A percentile compares a stretch with the other conserved stretches of the same genome.
Evolutionary conservation across 2,888 invertebrate species (phyloP).

Genomic region (Archaeoteleia sp.): DNA sequence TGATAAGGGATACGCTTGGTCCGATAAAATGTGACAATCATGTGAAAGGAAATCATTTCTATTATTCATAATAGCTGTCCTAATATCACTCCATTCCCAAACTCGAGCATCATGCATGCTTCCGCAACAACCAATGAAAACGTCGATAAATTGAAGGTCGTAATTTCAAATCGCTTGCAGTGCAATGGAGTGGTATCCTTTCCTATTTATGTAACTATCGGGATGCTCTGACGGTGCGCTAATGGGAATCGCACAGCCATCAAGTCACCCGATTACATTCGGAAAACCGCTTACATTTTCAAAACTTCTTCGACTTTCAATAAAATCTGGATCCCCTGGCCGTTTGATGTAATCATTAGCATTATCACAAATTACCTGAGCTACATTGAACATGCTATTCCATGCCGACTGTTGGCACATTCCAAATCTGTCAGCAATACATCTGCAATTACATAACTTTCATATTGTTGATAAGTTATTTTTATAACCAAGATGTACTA

Average conservation of each 20-base stretch:
- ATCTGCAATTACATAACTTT: too few species aligned
- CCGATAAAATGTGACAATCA: constrained; percentile 10
- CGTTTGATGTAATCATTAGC: not conserved
- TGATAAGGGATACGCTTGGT: constrained; percentile 21
- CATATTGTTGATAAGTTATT: too few species aligned
- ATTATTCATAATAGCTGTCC: constrained; percentile 1
- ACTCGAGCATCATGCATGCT: constrained; percentile 29
- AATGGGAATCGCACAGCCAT: constrained; percentile 9
- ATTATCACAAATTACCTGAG: not conserved
- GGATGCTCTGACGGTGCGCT: constrained; percentile 1
- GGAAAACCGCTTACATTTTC: constrained; percentile 6
- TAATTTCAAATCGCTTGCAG: constrained; percentile 17
- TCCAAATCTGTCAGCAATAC: constrained; percentile 6
- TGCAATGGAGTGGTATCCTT: constrained; percentile 16
- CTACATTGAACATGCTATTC: not conserved
- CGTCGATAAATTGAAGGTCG: constrained; percentile 13
- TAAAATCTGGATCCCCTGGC: not conserved
- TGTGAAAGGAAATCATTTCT: not conserved
- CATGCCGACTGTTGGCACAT: not conserved
- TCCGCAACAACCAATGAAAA: constrained; percentile 12
- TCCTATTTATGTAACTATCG: constrained; percentile 16
- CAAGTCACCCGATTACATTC: not conserved
- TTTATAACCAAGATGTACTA: too few species aligned
- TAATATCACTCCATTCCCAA: constrained; percentile 13
- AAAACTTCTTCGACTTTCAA: not conserved